Evolutionary conservation across 2,797 vertebrate genomes (phyloP), one percentile per base, ranked within the genome.

Genomic region (Silurus lanzhouensis): DNA sequence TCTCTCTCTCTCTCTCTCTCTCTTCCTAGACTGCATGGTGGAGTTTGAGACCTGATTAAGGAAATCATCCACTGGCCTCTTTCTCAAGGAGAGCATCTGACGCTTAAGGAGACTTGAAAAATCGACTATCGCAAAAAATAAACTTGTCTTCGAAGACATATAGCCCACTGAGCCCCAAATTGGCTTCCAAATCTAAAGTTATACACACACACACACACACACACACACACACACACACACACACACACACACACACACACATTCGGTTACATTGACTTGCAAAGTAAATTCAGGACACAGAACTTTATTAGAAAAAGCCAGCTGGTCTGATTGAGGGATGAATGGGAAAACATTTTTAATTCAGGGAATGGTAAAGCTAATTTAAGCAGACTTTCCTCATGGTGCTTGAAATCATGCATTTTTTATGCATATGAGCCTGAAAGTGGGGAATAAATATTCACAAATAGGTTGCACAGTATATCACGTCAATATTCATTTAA

Each of bases 81-180:
- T 95, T 95, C 93, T 95, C 95, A 95, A 96, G 95, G 95, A 95
- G 93, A 95, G 89, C 88, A 90, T 88, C 87, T 90, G 93, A 93
- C 91, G 91, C 91, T 88, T 91, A 95, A 96, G 95, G 95, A 95
- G 95, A 95, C 94, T 93, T 94, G 94, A 96, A 95, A 96, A 96
- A 96, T 95, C 87, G 94, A 94, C 93, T 93, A 89, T 89, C 93
- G 94, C 93, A 91, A 93, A 80, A 96, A 95, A 96, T 96, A 96
- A 96, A 95, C 95, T 95, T 96, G 95, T 95, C 95, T 94, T 93
- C 91, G 87, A 95, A 95, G 95, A 96, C 95, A 92, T 94, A 96
- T 96, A 64, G 94, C 93, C 93, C 92, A 90, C 89, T 82, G 86
- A 93, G 93, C 83, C 93, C 90, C 95, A 95, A 96, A 95, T 96